Evolutionary conservation across 2,113 vertebrate species (phyloP).

Genomic region (Solenodon paradoxus): DNA sequence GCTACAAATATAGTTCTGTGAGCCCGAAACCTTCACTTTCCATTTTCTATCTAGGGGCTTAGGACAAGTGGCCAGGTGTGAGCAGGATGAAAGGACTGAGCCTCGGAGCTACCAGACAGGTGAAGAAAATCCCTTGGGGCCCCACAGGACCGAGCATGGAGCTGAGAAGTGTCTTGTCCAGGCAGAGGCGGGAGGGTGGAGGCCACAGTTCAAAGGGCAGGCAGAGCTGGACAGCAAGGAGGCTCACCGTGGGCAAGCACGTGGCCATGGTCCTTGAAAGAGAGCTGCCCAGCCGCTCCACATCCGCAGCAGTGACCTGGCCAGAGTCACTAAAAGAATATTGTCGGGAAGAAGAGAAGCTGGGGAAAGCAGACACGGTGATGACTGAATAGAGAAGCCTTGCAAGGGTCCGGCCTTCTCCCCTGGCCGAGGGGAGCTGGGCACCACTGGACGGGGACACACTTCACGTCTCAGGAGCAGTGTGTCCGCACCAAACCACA

Average conservation of each 20-base stretch:
- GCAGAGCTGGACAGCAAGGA: not conserved
- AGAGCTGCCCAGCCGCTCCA: not conserved
- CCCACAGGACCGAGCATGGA: not conserved
- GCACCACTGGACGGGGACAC: rapidly evolving
- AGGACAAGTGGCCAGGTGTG: rapidly evolving
- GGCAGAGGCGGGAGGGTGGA: not conserved
- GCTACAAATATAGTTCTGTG: not conserved
- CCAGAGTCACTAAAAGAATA: not conserved
- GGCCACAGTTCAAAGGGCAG: not conserved
- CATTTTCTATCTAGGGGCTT: not conserved
- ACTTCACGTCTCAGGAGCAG: not conserved
- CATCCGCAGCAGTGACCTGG: not conserved
- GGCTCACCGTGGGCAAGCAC: rapidly evolving
- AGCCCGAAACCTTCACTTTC: not conserved
- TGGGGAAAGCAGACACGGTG: not conserved
- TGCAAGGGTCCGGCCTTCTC: not conserved
- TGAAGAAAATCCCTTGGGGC: not conserved
- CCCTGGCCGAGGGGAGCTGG: too few relatives aligned
- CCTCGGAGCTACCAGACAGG: too few relatives aligned
- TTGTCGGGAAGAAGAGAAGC: not conserved
- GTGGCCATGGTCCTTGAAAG: not conserved
- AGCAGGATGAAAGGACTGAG: not conserved
- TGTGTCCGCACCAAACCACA: not conserved
- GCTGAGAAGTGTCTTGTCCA: not conserved
- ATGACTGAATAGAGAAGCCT: not conserved